Evolutionary conservation across 2,797 vertebrate species (phyloP).

Genomic region (Argyrosomus regius): DNA sequence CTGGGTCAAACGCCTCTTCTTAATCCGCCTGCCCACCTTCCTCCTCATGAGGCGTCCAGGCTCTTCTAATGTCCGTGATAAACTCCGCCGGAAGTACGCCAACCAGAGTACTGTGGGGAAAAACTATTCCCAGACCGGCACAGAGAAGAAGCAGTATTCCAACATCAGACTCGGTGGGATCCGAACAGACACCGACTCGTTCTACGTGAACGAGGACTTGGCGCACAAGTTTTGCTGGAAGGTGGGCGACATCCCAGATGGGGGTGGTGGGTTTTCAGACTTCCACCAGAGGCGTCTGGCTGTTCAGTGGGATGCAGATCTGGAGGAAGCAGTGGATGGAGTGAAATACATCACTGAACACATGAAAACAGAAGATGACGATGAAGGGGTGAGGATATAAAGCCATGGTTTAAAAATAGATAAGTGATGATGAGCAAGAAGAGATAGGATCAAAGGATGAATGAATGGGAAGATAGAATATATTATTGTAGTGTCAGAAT

Average conservation of each 20-base stretch:
- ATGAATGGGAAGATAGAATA: constrained; percentile 9
- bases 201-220: constrained; percentile 79
- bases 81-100: constrained; percentile 73
- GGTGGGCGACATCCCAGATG: constrained; percentile 75
- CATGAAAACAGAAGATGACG: constrained; percentile 86
- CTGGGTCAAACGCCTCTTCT: constrained; percentile 86
- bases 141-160: constrained; percentile 58
- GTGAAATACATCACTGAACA: constrained; percentile 86
- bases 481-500: not conserved
- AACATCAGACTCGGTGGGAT: constrained; percentile 71
- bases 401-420: not conserved
- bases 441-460: not conserved
- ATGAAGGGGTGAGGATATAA: constrained; percentile 84
- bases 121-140: constrained; percentile 30
- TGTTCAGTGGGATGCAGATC: constrained; percentile 75
- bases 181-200: constrained; percentile 69
- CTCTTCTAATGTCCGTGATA: constrained; percentile 72
- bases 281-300: constrained; percentile 71
- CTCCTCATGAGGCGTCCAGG: constrained; percentile 86
- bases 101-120: constrained; percentile 17
- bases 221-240: constrained; percentile 78
- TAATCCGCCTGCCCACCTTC: constrained; percentile 81
- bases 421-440: not conserved
- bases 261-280: constrained; percentile 67
- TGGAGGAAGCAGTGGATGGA: constrained; percentile 86